Base-by-base conservation (phyloP, 2,113 vertebrate genomes). In the Penelope pileata region DNA sequence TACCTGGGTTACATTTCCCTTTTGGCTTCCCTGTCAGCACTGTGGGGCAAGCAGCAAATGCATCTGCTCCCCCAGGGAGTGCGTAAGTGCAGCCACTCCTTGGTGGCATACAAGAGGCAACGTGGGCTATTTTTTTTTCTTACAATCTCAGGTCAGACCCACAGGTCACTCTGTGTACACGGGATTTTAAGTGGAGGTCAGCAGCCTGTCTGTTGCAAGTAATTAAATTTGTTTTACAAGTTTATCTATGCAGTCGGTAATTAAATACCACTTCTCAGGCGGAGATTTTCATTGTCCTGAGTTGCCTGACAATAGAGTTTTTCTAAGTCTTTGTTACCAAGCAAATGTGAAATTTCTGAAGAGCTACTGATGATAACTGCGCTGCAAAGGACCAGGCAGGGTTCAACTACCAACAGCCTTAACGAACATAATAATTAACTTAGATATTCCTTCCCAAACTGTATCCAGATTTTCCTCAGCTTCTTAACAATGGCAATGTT, bases 191-290 rank as follows among this genome's bases (percentile, higher is more conserved):
- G 91, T 66, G 76, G 68, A 92, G 93, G 95, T 92, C 94, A 96
- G 68, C 48, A 90, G 83, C 90, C 88, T 93, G 82, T 90, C 91
- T 95, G 76, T 88, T 83, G 67, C 74, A 90, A 0, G 19, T 96
- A 95, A 97, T 97, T 96, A 96, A 96, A 95, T 95, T 89, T 96
- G 94, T 68, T 97, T 97, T 95, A 95, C 95, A 97, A 94, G 93
- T 88, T 93, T 96, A 77, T 93, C 89, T 92, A 88, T 83, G 96
- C 87, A 94, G 91, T 69, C 77, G 92, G 93, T 92, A 96, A 97
- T 97, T 96, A 97, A 96, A 94, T 94, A 96, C 83, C 94, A 88
- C 76, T 96, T 95, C 81, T 94, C 87, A 92, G 81, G 69, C 79
- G 66, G 67, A 92, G 76, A 94, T 88, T 93, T 84, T 86, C 77